Conservation (phyloP, 2,797 vertebrate genomes). For the Pteropus rufus region DNA sequence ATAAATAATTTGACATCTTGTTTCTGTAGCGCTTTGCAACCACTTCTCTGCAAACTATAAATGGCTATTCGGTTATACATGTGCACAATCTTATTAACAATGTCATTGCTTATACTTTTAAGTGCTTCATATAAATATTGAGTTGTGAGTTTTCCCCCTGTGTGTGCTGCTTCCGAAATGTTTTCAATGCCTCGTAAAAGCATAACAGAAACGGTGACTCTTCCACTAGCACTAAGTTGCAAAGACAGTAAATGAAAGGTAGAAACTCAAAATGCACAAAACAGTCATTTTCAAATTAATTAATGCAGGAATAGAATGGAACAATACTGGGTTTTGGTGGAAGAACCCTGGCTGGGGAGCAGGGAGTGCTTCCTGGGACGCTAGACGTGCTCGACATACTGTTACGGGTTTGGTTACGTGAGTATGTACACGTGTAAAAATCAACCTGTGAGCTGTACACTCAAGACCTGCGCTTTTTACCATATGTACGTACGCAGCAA, state of each 20-base stretch:
- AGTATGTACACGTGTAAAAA: not conserved
- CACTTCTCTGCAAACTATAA: not conserved
- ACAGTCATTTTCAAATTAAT: not conserved
- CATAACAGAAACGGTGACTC: not conserved
- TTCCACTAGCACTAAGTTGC: not conserved
- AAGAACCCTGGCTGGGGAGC: not conserved
- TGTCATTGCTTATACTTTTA: not conserved
- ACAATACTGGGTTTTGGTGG: not conserved
- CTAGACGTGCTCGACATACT: not conserved
- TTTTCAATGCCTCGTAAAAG: not conserved
- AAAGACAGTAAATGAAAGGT: not conserved
- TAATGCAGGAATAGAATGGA: not conserved
- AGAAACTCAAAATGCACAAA: not conserved
- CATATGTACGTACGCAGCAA: not conserved
- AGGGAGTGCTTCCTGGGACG: not conserved
- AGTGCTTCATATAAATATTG: not conserved
- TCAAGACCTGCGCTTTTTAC: not conserved
- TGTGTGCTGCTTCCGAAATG: not conserved
- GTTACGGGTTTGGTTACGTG: not conserved
- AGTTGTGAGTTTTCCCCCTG: not conserved
- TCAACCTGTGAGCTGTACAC: not conserved
- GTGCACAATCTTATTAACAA: not conserved
- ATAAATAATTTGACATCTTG: not conserved
- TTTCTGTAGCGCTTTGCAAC: not conserved
- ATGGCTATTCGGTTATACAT: not conserved